phyloP scores from a whole-genome alignment of 2,888 invertebrate species.

The Dasypogon diadema region DNA sequence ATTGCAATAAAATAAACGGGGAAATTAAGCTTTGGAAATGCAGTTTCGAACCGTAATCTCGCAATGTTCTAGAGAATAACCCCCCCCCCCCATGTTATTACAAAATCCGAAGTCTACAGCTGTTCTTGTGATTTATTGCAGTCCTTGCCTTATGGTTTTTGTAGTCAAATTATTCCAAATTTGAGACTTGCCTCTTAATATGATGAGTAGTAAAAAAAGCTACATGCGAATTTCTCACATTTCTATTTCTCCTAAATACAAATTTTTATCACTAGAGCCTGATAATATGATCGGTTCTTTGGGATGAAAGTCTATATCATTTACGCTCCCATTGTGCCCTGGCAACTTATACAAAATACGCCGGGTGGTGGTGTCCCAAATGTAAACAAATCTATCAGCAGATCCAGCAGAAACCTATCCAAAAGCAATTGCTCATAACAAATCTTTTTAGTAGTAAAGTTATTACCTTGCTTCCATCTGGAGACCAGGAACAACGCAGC shows the following conservation, averaged over 20 bases:
- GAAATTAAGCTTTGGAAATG: too few relatives aligned
- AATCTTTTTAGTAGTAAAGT: background rate
- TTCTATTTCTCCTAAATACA: constrained; percentile 96
- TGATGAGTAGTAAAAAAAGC: too few relatives aligned
- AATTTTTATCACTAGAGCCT: constrained; percentile 93
- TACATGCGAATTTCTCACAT: constrained; percentile 56
- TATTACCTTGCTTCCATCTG: constrained; percentile 87
- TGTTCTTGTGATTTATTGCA: too few relatives aligned
- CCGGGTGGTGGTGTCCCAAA: constrained; percentile 94
- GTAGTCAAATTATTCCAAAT: too few relatives aligned
- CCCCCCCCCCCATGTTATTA: too few relatives aligned
- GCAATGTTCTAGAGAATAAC: too few relatives aligned
- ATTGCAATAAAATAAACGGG: too few relatives aligned
- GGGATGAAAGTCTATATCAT: constrained; percentile 95
- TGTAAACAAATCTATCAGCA: constrained; percentile 93
- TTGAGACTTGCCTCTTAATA: too few relatives aligned
- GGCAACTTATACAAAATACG: constrained; percentile 96
- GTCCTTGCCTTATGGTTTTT: too few relatives aligned
- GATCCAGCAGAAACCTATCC: constrained; percentile 81
- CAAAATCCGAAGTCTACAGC: too few relatives aligned
- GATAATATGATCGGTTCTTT: constrained; percentile 94
- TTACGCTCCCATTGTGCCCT: constrained; percentile 97
- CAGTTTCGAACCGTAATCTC: too few relatives aligned
- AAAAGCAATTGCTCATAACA: constrained; percentile 56
- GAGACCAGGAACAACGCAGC: constrained; percentile 92